Evolutionary conservation across 2,797 vertebrate species (phyloP), one percentile per base, ranked within the genome.

Genomic region (Aplochiton taeniatus): DNA sequence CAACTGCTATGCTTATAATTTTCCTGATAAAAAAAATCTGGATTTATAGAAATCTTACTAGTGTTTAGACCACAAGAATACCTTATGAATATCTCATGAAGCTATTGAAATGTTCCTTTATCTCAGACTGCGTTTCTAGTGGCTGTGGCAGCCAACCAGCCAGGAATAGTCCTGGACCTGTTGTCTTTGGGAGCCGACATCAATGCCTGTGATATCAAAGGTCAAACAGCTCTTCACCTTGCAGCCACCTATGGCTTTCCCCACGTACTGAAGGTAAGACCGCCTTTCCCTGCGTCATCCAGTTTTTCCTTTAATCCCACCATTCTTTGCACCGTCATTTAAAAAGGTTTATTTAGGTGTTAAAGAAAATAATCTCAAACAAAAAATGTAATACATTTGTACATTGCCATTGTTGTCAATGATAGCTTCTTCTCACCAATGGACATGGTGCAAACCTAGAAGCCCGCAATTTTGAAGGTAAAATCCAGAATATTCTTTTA

Each of bases 381-480:
- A 31, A 31, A n/a, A 31, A 31, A 31, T 31, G 6, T 31, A 31
- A 31, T 31, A 31, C 31, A 31, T 31, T 31, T 31, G 31, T 31
- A 31, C 31, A 31, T 31, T 31, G 31, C n/a, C n/a, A 9, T 14
- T 48, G 50, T 63, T 53, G 17, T 48, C 4, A 53, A 49, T 69
- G 60, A 43, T 61, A 94, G 93, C 84, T 77, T 6, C 77, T 93
- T 80, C 78, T 93, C 44, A 84, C 78, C 0, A 75, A 51, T 63
- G 83, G 87, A 49, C 74, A 79, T 4, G 49, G 57, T 1, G 79
- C 94, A 68, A 83, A 95, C 50, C 61, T 95, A 62, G 95, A 97
- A 77, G 90, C 94, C 59, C 90, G 93, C 61, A 94, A 97, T 77
- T 97, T 95, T 63, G 96, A 97, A 84, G 96, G 95, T 97, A 80